phyloP scores from a whole-genome alignment of 2,113 vertebrate genomes.

The Bolborhynchus lineola region DNA sequence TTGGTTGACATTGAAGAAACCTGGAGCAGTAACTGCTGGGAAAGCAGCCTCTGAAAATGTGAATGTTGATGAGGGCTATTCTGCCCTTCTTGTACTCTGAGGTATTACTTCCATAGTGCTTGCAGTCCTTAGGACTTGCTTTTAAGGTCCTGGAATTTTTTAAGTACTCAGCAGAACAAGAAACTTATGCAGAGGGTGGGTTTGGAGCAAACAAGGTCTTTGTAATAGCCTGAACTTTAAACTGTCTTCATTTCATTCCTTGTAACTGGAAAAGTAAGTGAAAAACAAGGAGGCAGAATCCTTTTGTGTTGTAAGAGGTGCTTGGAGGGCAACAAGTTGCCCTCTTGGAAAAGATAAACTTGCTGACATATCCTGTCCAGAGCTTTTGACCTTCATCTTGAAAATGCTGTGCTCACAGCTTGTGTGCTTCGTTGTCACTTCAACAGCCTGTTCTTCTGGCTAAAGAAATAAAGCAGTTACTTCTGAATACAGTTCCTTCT shows the following conservation, averaged over 20 bases:
- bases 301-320: neutral
- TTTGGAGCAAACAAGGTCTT: neutral
- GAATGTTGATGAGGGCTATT: neutral
- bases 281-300: neutral
- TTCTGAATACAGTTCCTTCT: neutral
- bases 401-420: neutral
- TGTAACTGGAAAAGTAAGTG: neutral
- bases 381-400: neutral
- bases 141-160: neutral
- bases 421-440: neutral
- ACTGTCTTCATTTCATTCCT: neutral
- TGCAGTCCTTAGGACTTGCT: neutral
- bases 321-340: neutral
- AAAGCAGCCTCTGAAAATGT: neutral
- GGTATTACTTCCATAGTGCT: neutral
- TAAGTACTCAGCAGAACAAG: neutral
- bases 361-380: neutral
- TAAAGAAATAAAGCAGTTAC: neutral
- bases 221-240: neutral
- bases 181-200: neutral
- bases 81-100: neutral
- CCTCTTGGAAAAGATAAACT: neutral
- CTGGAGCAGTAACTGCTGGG: neutral
- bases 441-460: neutral
- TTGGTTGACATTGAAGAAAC: neutral